phyloP scores from a whole-genome alignment of 2,113 vertebrate species.

The Percina caprodes region DNA sequence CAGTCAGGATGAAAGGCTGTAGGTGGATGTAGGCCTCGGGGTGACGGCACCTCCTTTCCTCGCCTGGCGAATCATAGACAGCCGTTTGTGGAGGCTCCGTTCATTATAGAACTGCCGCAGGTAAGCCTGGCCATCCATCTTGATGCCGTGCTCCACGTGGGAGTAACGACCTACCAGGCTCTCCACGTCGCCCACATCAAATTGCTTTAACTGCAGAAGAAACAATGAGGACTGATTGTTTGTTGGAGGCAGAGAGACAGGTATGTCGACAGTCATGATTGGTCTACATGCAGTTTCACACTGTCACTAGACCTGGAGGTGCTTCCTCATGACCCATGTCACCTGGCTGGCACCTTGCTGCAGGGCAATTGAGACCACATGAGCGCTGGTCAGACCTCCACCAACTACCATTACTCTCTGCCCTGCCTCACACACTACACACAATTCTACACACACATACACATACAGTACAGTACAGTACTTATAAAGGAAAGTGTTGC shows the following conservation, averaged over 20 bases:
- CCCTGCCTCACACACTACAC: conserved; percentile 73
- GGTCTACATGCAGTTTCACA: conserved; percentile 38
- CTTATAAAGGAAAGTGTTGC: conserved; percentile 4
- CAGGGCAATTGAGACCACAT: conserved; percentile 81
- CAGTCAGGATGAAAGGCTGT: conserved; percentile 77
- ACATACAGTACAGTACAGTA: not conserved
- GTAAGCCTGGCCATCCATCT: conserved; percentile 84
- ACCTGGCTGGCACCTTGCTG: conserved; percentile 84
- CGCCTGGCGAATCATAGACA: conserved; percentile 84
- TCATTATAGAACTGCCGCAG: conserved; percentile 84
- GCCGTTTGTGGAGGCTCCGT: conserved; percentile 80
- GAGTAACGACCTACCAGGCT: conserved; percentile 84
- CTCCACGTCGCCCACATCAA: conserved; percentile 85
- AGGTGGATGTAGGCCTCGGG: conserved; percentile 83
- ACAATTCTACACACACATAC: conserved; percentile 49
- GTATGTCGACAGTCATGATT: not conserved
- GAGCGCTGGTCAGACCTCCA: conserved; percentile 85
- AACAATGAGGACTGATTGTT: not conserved
- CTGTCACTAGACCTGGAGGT: conserved; percentile 80
- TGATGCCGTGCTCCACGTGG: conserved; percentile 83
- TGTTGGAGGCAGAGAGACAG: not conserved
- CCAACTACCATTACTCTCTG: conserved; percentile 84
- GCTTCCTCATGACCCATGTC: conserved; percentile 86
- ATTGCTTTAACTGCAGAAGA: conserved; percentile 81
- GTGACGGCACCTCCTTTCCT: conserved; percentile 85